A percentile compares a stretch with the other conserved stretches of the same genome.
phyloP scores from a whole-genome alignment of 2,888 invertebrate species.

The Idaea biselata region DNA sequence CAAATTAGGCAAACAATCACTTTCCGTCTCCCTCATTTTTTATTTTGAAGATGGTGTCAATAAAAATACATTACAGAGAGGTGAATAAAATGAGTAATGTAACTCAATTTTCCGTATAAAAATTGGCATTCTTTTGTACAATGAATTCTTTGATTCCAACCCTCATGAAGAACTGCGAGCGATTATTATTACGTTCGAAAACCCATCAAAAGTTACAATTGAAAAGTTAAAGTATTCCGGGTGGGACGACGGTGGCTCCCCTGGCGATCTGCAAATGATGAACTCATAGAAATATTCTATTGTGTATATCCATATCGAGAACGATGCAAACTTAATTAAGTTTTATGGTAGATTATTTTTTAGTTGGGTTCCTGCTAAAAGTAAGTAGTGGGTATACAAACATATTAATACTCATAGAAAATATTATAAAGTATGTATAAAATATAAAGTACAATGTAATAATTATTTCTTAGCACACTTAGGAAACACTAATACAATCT shows the following conservation, averaged over 20 bases:
- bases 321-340: constrained; percentile 23
- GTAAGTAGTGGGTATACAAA: too few relatives aligned
- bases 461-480: too few relatives aligned
- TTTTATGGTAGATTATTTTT: not conserved
- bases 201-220: constrained; percentile 81
- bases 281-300: constrained; percentile 73
- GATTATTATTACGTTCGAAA: constrained; percentile 80
- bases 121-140: constrained; percentile 76
- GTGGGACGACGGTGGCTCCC: constrained; percentile 69
- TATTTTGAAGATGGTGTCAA: constrained; percentile 43
- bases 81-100: constrained; percentile 64
- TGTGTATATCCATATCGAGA: constrained; percentile 55
- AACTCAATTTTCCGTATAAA: constrained; percentile 76
- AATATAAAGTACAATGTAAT: too few relatives aligned
- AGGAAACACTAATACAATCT: too few relatives aligned
- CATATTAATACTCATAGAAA: too few relatives aligned
- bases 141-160: constrained; percentile 65
- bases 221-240: constrained; percentile 80
- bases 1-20: constrained; percentile 30
- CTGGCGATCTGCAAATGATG: constrained; percentile 72
- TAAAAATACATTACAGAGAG: constrained; percentile 53
- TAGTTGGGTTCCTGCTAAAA: too few relatives aligned
- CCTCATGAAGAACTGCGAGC: constrained; percentile 70
- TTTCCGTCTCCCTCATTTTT: constrained; percentile 29
- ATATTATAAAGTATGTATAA: too few relatives aligned